Evolutionary conservation across 2,888 invertebrate genomes (phyloP), one percentile per base, ranked within the genome.

Genomic region (Scaptodrosophila latifasciaeformis): DNA sequence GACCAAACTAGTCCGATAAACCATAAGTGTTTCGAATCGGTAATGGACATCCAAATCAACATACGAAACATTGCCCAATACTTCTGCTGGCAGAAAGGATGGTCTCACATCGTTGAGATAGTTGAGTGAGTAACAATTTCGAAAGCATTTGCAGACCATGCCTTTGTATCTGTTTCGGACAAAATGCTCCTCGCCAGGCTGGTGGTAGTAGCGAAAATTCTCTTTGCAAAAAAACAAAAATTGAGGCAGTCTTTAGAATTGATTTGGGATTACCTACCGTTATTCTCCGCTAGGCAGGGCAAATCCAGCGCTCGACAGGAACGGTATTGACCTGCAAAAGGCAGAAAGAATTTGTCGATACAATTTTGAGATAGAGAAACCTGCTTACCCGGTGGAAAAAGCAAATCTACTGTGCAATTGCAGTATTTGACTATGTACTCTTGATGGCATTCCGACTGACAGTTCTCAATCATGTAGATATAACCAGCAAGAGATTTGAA

Each of bases 1-100:
- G 13, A 87, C 85, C 53, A 88, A 79, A 62, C 87, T 86, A 5
- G 87, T 88, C 55, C 87, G 83, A 70, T 87, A 88, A 1, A 86
- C 85, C 67, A 87, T 85, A 54, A 87, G 79, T 31, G 86, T 85
- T 43, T 85, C 82, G 40, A 83, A 84, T 35, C 84, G 85, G 67
- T 83, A 88, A 67, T 87, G 86, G 13, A 87, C 79, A 72, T 88
- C 87, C 54, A 88, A 62, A 53, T 82, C 81, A 43, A 87, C 71
- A 63, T 79, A 84, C 50, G 85, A 79, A 54, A 54, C 44, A 69
- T 84, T 85, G 47, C 69, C 72, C 52, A 74, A 62, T 40, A 74
- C 55, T 61, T 82, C 75, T 54, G 66, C 43, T 2, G 84, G 76
- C 59, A 85, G 54, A 67, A 77, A 84, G 21, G 80, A 74, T 57